Evolutionary conservation across 2,888 invertebrate species (phyloP), one percentile per base, ranked within the genome.

Genomic region (Crossocerus cetratus): DNA sequence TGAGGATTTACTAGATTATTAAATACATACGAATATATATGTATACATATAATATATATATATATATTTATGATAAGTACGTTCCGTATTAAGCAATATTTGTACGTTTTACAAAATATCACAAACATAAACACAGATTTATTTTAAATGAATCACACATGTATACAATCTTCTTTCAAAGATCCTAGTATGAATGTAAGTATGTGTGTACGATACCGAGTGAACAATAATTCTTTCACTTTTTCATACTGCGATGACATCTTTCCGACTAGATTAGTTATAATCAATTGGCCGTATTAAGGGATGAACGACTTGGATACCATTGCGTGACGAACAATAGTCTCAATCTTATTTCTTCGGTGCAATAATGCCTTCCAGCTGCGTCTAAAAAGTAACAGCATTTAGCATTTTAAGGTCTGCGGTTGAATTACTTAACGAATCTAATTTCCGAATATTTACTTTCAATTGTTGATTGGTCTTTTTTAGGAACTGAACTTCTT

Each of bases 401-500:
- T 53, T 49, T 45, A 21, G 53, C 49, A 49, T 49, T 32, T 32
- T 32, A 32, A 32, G 5, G 1, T 32, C 11, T 32, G 11, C 32
- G 8, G 32, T 32, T 32, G 8, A 63, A 63, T 49, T 62, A 3
- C 16, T 53, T 43, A 32, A 5, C 22, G 18, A 58, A 14, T 61
- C 54, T 43, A 56, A 63, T 87, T n/a, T 20, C 13, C n/a, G 3
- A 8, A 54, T 58, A 54, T 63, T 60, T 71, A 95, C 96, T 93
- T 98, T 98, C 11, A 98, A 92, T 88, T 98, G 98, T 78, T 96
- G 95, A 89, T 98, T 98, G 0, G 98, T 98, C 90, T 97, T 96
- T 91, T 97, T 98, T 71, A 98, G 92, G 87, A 98, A 97, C 61
- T 96, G 93, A 64, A 98, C 94, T 90, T 98, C 98, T 88, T 99